Conservation (phyloP, 2,888 invertebrate species). For the Entomobrya multifasciata region DNA sequence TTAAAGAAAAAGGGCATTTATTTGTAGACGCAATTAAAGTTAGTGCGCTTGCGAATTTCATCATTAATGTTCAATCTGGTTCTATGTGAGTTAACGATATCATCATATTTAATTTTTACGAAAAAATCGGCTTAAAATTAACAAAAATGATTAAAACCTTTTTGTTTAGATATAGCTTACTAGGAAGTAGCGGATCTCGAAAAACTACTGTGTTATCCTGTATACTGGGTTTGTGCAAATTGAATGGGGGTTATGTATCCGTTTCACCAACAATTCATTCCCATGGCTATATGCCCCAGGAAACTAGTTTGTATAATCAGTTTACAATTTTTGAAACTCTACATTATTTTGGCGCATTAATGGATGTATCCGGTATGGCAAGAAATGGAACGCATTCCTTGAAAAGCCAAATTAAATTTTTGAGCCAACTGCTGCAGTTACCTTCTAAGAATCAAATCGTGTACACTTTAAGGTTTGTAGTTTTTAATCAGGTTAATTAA, state of each 20-base stretch:
- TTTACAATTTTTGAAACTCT: slow-evolving; percentile 96
- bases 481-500: no score
- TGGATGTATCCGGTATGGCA: slow-evolving; percentile 92
- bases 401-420: no score
- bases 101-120: no score
- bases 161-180: slow-evolving; percentile 93
- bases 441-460: no score
- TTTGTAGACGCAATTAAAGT: no score
- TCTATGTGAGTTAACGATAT: no score
- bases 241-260: slow-evolving; percentile 93
- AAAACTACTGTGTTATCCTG: slow-evolving; percentile 93
- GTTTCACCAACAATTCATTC: slow-evolving; percentile 88
- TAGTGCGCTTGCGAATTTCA: no score
- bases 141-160: no score
- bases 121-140: no score
- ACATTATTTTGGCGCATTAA: slow-evolving; percentile 89
- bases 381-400: slow-evolving; percentile 81
- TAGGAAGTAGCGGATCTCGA: slow-evolving; percentile 96
- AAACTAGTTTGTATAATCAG: slow-evolving; percentile 87
- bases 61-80: no score
- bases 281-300: slow-evolving; percentile 82
- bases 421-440: no score
- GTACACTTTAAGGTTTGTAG: neutral
- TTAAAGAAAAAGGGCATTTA: no score
- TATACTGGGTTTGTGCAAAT: slow-evolving; percentile 91